Conservation (phyloP, 2,797 vertebrate genomes). For the Molossus molossus region DNA sequence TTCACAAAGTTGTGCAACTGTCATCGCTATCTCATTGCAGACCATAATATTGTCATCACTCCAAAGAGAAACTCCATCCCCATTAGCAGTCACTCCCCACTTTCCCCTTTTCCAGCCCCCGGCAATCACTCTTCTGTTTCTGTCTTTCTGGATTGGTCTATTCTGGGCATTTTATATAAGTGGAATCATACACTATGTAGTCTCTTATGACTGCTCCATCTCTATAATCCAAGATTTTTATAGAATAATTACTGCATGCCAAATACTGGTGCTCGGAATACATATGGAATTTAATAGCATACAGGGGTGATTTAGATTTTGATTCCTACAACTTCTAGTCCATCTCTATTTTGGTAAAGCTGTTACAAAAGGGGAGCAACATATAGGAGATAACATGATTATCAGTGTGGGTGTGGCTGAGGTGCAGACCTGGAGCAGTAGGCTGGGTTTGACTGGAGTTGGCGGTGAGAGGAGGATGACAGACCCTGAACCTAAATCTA, state of each 20-base stretch:
- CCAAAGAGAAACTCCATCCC: background rate
- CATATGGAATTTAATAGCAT: background rate
- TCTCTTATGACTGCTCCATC: background rate
- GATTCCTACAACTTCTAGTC: background rate
- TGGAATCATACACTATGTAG: background rate
- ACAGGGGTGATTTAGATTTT: background rate
- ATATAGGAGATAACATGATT: background rate
- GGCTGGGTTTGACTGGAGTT: background rate
- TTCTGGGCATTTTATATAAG: background rate
- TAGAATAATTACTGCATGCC: background rate
- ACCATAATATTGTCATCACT: background rate
- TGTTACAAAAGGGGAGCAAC: conserved; percentile 1
- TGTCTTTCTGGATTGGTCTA: background rate
- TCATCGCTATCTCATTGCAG: background rate
- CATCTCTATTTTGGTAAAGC: background rate
- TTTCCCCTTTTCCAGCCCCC: background rate
- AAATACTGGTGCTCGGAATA: background rate
- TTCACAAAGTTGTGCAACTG: background rate
- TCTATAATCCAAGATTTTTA: background rate
- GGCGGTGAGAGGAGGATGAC: background rate
- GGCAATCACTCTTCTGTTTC: background rate
- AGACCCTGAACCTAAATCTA: background rate
- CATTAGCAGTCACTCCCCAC: background rate
- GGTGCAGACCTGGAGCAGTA: background rate
- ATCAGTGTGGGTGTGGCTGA: background rate